Percentiles rank a stretch among this genome's conserved stretches.
Evolutionary conservation across 1,140 invertebrate species (phyloP).

Genomic region (Neodiprion lecontei): DNA sequence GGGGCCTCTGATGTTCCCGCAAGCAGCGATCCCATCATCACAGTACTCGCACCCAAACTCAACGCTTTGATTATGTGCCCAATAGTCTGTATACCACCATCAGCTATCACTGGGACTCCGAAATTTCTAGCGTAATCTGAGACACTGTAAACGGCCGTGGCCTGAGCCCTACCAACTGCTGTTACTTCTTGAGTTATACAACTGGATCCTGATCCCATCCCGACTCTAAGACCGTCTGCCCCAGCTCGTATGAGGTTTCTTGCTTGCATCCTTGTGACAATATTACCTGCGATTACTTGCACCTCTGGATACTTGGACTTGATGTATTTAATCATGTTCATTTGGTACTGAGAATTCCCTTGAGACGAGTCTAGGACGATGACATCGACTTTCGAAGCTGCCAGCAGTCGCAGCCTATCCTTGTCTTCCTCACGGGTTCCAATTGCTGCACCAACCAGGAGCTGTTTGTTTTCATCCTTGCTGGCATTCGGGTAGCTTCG

Average conservation of each 20-base stretch:
- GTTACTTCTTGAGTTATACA: constrained; percentile 99
- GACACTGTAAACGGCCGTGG: constrained; percentile 92
- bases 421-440: constrained; percentile 89
- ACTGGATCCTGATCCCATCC: constrained; percentile 99
- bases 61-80: constrained; percentile 96
- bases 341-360: constrained; percentile 96
- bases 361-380: constrained; percentile 98
- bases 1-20: constrained; percentile 98
- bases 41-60: constrained; percentile 90
- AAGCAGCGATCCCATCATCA: constrained; percentile 99
- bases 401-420: constrained; percentile 78
- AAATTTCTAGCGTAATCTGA: constrained; percentile 88
- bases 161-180: constrained; percentile 97
- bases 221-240: constrained; percentile 93
- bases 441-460: constrained; percentile 96
- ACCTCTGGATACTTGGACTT: constrained; percentile 89
- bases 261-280: constrained; percentile 94
- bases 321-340: constrained; percentile 94
- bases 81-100: constrained; percentile 96
- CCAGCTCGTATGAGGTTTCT: constrained; percentile 98
- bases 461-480: constrained; percentile 97
- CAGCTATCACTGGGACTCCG: constrained; percentile 95
- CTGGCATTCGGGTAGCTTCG: constrained; percentile 95
- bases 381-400: constrained; percentile 95
- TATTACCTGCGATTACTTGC: constrained; percentile 97